Evolutionary conservation across 2,113 vertebrate species (phyloP).

Genomic region (Callithrix jacchus): DNA sequence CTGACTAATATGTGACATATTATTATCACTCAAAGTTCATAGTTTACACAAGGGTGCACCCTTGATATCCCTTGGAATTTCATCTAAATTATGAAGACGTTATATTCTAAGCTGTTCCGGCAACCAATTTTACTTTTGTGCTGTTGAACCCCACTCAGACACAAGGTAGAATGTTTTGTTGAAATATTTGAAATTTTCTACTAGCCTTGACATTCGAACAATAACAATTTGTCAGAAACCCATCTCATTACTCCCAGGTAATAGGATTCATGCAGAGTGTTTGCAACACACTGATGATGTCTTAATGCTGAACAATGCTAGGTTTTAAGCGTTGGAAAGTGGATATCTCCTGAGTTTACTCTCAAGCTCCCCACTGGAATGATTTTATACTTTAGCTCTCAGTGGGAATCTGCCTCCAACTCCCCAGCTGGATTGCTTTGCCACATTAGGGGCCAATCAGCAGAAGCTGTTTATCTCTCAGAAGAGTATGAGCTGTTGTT

Average conservation of each 20-base stretch:
- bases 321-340: conserved; percentile 36
- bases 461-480: conserved; percentile 68
- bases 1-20: not conserved
- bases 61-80: not conserved
- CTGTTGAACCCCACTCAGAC: not conserved
- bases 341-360: conserved; percentile 49
- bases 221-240: not conserved
- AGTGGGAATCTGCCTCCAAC: conserved; percentile 48
- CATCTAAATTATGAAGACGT: not conserved
- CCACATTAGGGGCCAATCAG: conserved; percentile 61
- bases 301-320: conserved; percentile 23
- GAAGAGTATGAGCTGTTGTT: conserved; percentile 40
- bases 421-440: conserved; percentile 58
- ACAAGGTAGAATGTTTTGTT: not conserved
- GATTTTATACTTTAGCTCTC: conserved; percentile 67
- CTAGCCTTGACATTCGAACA: not conserved
- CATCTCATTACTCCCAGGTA: not conserved
- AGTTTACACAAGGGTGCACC: not conserved
- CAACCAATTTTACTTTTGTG: not conserved
- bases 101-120: not conserved
- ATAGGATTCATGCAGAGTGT: not conserved
- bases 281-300: not conserved
- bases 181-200: not conserved
- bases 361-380: conserved; percentile 55
- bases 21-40: not conserved